Conservation (phyloP, 2,888 invertebrate species). For the Myathropa florea region DNA sequence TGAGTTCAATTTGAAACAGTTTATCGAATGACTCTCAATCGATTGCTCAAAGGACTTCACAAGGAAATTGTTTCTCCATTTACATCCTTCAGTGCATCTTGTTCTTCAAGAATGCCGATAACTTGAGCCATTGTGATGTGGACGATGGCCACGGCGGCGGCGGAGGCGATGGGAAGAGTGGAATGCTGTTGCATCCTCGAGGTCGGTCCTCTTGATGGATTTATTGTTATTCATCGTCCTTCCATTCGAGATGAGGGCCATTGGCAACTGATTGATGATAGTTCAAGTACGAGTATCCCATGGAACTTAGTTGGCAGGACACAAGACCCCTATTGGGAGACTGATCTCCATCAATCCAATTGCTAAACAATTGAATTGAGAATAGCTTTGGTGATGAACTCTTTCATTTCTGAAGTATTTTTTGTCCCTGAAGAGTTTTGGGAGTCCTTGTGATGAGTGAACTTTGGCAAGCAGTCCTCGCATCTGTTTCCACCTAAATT, state of each 20-base stretch:
- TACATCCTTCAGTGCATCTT: not conserved
- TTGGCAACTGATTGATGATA: not conserved
- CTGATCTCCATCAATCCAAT: not conserved
- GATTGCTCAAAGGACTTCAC: not conserved
- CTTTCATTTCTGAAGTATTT: too few relatives aligned
- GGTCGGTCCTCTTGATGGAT: not conserved
- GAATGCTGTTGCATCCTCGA: not conserved
- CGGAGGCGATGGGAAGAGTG: not conserved
- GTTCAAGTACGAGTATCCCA: not conserved
- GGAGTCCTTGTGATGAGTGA: too few relatives aligned
- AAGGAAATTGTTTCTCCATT: not conserved
- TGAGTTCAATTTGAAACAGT: not conserved
- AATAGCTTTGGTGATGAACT: not conserved
- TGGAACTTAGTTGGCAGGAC: too few relatives aligned
- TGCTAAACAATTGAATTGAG: not conserved
- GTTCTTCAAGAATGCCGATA: not conserved
- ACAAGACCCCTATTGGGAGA: too few relatives aligned
- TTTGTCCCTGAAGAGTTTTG: too few relatives aligned
- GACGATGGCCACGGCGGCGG: too few relatives aligned
- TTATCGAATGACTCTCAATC: conserved; percentile 13
- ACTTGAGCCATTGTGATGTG: too few relatives aligned
- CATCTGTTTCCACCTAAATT: too few relatives aligned
- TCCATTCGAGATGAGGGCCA: not conserved
- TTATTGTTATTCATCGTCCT: not conserved
- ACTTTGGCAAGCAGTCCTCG: too few relatives aligned